Percentiles rank a stretch among this genome's conserved stretches.
Evolutionary conservation across 2,888 invertebrate species (phyloP).

Genomic region (Drosophila eohydei): DNA sequence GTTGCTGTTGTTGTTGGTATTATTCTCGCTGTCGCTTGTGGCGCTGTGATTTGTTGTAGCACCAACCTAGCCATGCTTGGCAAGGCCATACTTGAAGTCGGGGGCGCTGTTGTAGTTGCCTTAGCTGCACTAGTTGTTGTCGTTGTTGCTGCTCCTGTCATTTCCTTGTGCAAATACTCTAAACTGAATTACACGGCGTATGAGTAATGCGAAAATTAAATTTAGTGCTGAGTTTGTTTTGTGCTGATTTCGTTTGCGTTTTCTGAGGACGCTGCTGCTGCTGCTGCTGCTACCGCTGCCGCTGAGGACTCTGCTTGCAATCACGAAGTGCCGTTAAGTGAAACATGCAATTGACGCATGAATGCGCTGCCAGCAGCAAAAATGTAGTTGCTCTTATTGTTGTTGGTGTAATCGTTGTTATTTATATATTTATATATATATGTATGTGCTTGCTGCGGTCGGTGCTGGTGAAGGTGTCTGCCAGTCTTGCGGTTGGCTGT

Average conservation of each 20-base stretch:
- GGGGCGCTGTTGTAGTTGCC: constrained; percentile 29
- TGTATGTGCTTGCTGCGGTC: constrained; percentile 26
- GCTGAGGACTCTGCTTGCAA: constrained; percentile 67
- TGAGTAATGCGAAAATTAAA: constrained; percentile 82
- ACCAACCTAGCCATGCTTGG: constrained; percentile 62
- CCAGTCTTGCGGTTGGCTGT: constrained; percentile 66
- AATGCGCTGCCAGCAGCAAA: constrained; percentile 65
- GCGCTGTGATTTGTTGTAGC: constrained; percentile 69
- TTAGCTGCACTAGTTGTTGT: constrained; percentile 29
- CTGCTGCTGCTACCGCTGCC: constrained; percentile 15
- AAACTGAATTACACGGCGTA: constrained; percentile 83
- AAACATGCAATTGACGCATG: constrained; percentile 81
- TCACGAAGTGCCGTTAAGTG: constrained; percentile 80
- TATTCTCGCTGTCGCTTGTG: constrained; percentile 47
- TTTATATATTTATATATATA: constrained; percentile 10
- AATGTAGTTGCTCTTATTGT: constrained; percentile 34
- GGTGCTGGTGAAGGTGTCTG: constrained; percentile 51
- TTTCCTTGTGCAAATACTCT: constrained; percentile 83
- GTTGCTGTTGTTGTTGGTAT: constrained; percentile 28
- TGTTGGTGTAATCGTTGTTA: constrained; percentile 18
- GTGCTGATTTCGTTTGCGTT: constrained; percentile 68
- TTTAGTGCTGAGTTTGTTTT: constrained; percentile 79
- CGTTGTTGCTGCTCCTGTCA: constrained; percentile 62
- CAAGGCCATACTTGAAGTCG: constrained; percentile 40
- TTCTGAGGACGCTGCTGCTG: constrained; percentile 13